Base-by-base conservation (phyloP, 2,888 invertebrate species). In the Corythucha ciliata region DNA sequence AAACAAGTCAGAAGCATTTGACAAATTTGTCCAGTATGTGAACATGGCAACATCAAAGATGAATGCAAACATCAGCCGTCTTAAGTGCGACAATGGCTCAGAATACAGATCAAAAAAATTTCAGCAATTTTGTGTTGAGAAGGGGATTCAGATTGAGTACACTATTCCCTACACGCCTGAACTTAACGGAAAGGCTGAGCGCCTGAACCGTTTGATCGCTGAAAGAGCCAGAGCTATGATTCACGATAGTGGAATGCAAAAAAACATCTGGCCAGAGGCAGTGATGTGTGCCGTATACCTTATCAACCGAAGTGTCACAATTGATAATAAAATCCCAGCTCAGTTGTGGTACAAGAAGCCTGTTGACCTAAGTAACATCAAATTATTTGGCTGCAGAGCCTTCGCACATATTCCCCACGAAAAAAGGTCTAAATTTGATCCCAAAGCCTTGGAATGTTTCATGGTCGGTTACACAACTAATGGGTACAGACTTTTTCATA, bases 131-230 rank as follows among this genome's bases (percentile, higher is more conserved):
- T 52, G 52, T 40, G 12, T 8, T 3, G 40, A 39, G 36, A 52
- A 27, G 12, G 52, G 52, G 10, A 27, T n/a, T 14, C 12, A 47
- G 5, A 3, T 52, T 37, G 36, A 47, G n/a, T 53, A 50, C 25
- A 53, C 53, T 5, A 3, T 42, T 5, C 25, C 34, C 1, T 50
- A 52, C 39, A 53, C 48, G 1, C 53, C 53, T 1, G 32, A 52
- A 24, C 34, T 52, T 8, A 53, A 53, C 26, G 53, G 44, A 7
- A 52, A 40, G 16, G 22, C 48, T 2, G 49, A 53, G 21, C 37
- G 53, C 3, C 12, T 51, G 22, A 53, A 53, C 22, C 2, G 49
- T n/a, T 20, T 33, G 16, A 33, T 53, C 25, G 26, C 40, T 26
- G 53, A 53, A 48, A 29, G 32, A 21, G 48, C 34, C 5, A 20